These are phyloP conservation scores for Lasioglossum calceatum DNA, from an alignment of 2,888 invertebrate genomes.

Conservation along the genomic window DNA sequence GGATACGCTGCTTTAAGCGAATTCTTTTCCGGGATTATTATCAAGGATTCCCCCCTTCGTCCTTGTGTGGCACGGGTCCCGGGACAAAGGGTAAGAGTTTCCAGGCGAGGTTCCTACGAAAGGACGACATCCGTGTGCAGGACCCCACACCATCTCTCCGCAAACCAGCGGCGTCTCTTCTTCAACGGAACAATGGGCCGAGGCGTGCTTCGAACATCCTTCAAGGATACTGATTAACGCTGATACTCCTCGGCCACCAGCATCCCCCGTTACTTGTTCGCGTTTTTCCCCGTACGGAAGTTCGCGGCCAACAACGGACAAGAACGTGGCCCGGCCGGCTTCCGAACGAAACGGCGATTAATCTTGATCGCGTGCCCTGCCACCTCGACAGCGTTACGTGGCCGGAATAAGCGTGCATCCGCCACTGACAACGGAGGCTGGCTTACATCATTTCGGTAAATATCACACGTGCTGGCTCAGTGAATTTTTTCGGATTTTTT, in stretches of 20 bases:
- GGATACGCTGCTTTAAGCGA: constrained; percentile 20
- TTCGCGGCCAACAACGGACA: not conserved
- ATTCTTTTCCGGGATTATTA: constrained; percentile 44
- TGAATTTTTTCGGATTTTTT: not conserved
- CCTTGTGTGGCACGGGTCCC: not conserved
- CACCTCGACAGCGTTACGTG: not conserved
- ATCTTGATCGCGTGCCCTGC: constrained; percentile 32
- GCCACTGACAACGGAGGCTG: not conserved
- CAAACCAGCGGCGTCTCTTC: not conserved
- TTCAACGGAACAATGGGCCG: constrained; percentile 20
- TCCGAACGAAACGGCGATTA: constrained; percentile 26
- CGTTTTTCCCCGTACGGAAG: not conserved
- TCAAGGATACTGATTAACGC: constrained; percentile 30
- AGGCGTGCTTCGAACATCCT: constrained; percentile 4
- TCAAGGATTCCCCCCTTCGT: constrained; percentile 7
- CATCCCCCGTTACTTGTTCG: not conserved
- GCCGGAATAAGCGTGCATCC: not conserved
- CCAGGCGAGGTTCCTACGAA: not conserved
- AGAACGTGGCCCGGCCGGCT: not conserved
- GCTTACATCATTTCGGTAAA: not conserved
- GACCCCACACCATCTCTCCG: not conserved
- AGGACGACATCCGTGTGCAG: constrained; percentile 1
- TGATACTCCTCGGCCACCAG: not conserved
- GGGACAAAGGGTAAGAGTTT: constrained; percentile 25
- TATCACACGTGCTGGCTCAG: not conserved